Evolutionary conservation across 2,113 vertebrate genomes (phyloP).

Genomic region (Phodopus roborovskii): DNA sequence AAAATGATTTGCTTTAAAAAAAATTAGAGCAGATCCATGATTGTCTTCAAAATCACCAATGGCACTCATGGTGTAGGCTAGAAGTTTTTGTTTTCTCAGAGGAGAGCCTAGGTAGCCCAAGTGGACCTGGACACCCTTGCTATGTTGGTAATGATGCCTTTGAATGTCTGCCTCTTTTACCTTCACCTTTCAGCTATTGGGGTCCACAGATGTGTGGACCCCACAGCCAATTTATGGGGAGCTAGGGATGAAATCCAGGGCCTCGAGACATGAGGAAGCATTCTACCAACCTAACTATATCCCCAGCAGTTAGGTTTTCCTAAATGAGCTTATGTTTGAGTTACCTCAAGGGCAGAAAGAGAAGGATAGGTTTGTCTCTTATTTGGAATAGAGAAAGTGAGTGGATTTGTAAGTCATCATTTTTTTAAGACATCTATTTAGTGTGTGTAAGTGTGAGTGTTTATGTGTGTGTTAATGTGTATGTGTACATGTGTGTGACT

Average conservation of each 20-base stretch:
- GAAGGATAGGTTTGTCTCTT: not conserved
- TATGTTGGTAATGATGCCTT: not conserved
- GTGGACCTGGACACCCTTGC: not conserved
- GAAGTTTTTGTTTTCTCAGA: not conserved
- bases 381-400: not conserved
- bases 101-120: not conserved
- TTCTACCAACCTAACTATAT: not conserved
- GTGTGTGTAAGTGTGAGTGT: not conserved
- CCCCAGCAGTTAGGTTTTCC: not conserved
- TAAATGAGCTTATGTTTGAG: conserved; percentile 15
- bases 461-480: not conserved
- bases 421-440: not conserved
- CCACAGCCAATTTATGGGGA: not conserved
- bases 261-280: not conserved
- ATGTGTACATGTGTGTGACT: not conserved
- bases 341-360: not conserved
- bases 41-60: not conserved
- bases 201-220: not conserved
- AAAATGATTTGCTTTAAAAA: conserved; percentile 17
- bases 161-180: not conserved
- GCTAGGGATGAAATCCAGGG: not conserved
- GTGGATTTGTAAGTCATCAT: not conserved
- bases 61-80: not conserved
- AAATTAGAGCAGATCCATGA: not conserved
- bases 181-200: not conserved